Percentiles rank a stretch among this genome's conserved stretches.
Conservation (phyloP, 2,888 invertebrate genomes). For the Dysmachus trigonus region DNA sequence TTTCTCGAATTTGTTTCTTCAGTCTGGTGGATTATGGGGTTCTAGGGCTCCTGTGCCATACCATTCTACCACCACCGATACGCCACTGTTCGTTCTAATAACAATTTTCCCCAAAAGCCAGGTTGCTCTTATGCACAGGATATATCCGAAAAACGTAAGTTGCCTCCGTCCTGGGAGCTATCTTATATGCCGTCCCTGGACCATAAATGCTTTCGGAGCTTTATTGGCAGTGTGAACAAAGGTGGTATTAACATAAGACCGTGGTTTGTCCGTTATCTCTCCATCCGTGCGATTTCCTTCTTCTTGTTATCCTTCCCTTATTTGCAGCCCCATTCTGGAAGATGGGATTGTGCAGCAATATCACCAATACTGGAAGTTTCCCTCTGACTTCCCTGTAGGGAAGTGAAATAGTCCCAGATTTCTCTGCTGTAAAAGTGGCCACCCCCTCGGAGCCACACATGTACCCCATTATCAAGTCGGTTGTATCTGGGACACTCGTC, state of each 20-base stretch:
- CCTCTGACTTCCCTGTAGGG: background rate
- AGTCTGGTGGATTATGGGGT: background rate
- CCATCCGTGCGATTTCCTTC: background rate
- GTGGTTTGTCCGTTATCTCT: conserved; percentile 2
- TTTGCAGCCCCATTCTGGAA: background rate
- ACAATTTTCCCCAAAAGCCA: background rate
- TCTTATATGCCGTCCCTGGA: background rate
- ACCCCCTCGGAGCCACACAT: background rate
- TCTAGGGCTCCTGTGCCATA: background rate
- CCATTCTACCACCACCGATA: background rate
- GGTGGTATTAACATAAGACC: conserved; percentile 11
- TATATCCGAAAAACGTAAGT: background rate
- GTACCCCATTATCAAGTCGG: background rate
- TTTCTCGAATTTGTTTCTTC: background rate
- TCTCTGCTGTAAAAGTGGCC: background rate
- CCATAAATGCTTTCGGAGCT: background rate
- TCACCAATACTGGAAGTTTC: background rate
- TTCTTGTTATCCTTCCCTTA: background rate
- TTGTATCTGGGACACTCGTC: background rate
- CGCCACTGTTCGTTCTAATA: background rate
- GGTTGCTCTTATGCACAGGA: background rate
- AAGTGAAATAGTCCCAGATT: background rate
- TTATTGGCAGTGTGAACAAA: background rate
- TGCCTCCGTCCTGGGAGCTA: background rate
- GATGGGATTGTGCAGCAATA: background rate